Conservation (phyloP, 2,797 vertebrate species). For the Lepus townsendii region DNA sequence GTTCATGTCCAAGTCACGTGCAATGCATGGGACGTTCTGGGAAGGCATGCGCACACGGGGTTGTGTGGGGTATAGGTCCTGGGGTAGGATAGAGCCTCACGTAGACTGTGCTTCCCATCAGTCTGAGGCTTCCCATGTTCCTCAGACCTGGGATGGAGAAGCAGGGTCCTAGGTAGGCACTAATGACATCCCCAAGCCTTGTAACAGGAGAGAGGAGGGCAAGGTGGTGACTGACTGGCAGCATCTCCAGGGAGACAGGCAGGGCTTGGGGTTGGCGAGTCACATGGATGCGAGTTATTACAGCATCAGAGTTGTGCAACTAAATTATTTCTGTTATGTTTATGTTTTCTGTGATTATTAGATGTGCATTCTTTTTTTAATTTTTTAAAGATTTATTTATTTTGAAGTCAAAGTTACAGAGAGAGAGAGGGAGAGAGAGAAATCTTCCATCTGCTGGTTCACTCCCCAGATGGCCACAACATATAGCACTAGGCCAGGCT, state of each 20-base stretch:
- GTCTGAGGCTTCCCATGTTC: not conserved
- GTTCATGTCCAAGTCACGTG: not conserved
- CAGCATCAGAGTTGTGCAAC: not conserved
- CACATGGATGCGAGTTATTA: not conserved
- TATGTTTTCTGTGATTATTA: not conserved
- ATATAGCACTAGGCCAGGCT: too few species aligned
- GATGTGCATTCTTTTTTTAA: not conserved
- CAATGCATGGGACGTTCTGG: not conserved
- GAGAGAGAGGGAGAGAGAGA: too few species aligned
- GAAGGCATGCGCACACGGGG: not conserved
- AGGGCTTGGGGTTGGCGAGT: not conserved
- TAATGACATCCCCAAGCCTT: not conserved
- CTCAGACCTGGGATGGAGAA: not conserved
- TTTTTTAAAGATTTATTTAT: too few species aligned
- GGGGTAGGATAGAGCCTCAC: not conserved
- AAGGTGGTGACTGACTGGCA: not conserved
- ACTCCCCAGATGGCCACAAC: too few species aligned
- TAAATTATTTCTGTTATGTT: not conserved
- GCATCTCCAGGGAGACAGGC: not conserved
- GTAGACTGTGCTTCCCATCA: not conserved
- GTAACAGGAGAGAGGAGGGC: not conserved
- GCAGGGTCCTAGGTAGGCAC: not conserved
- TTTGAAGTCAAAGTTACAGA: too few species aligned
- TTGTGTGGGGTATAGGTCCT: not conserved
- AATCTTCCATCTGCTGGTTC: too few species aligned